Evolutionary conservation across 2,888 invertebrate species (phyloP).

Genomic region (Chelonus formosanus): DNA sequence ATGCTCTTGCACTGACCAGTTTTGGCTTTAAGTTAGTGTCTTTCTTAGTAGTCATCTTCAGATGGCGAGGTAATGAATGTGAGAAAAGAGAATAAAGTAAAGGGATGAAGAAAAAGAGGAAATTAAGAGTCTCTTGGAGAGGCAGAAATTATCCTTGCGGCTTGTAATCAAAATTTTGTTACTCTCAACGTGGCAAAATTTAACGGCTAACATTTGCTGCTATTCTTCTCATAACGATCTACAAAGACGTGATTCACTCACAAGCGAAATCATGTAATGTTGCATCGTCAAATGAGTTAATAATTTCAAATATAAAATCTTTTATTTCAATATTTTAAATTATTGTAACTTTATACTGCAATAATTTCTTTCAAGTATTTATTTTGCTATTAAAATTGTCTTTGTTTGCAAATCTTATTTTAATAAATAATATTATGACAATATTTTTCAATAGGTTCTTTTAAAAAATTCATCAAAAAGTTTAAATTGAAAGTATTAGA

Average conservation of each 20-base stretch:
- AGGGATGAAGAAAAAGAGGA: constrained; percentile 16
- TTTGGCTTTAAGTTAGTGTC: constrained; percentile 52
- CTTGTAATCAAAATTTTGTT: constrained; percentile 55
- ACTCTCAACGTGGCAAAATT: constrained; percentile 39
- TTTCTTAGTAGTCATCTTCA: constrained; percentile 56
- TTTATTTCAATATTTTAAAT: neutral
- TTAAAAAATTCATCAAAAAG: too few relatives aligned
- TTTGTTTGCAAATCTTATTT: too few relatives aligned
- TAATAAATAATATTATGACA: too few relatives aligned
- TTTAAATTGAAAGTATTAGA: too few relatives aligned
- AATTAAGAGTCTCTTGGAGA: constrained; percentile 16
- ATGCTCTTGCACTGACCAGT: constrained; percentile 41
- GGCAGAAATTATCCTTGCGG: constrained; percentile 42
- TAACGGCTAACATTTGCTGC: constrained; percentile 32
- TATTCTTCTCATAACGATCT: constrained; percentile 7
- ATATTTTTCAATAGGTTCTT: too few relatives aligned
- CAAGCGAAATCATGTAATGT: constrained; percentile 20
- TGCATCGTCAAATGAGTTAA: constrained; percentile 27
- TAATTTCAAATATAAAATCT: neutral
- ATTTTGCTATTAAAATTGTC: too few relatives aligned
- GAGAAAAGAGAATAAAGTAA: constrained; percentile 26
- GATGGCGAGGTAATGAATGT: constrained; percentile 39
- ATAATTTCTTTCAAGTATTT: too few relatives aligned
- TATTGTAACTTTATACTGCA: neutral
- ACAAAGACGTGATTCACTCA: constrained; percentile 23